Evolutionary conservation across 2,888 invertebrate genomes (phyloP), one percentile per base, ranked within the genome.

Genomic region (Carcina quercana): DNA sequence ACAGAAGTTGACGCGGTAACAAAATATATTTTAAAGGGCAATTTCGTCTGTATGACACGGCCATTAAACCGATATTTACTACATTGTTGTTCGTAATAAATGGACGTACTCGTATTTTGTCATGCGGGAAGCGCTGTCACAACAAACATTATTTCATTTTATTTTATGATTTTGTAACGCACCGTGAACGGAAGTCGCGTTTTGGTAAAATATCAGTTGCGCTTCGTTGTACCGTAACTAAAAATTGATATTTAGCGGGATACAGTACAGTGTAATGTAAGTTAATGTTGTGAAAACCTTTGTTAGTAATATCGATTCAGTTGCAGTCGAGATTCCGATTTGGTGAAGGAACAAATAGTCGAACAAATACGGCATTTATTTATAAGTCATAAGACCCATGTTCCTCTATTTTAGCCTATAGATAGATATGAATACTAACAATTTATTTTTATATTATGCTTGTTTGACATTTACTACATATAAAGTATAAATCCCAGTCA

Each of bases 91-190:
- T 47, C 56, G 59, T 64, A 71, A 75, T 73, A 74, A 76, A 80
- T 79, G 74, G 63, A 49, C 56, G 59, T 63, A 62, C 75, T 76
- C 56, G 59, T 63, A 62, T 76, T 76, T 69, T 73, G 78, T 76
- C 68, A 79, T 71, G 75, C 72, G 72, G 74, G 69, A 67, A 67
- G 64, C 67, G 56, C 68, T 78, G 82, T 79, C 82, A 82, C 73
- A 82, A 82, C 78, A 82, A 72, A 75, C 74, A 72, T 76, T 76
- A 75, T 72, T 71, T 74, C 63, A 73, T 73, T 76, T 70, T 63
- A 70, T 65, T 79, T 79, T 76, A 79, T 67, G 76, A 68, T 68
- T 64, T 59, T 52, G 64, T 80, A 80, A 82, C 59, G 60, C 53
- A 46, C 68, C 82, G 68, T 82, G 78, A 80, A 73, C 72, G 54